These are phyloP conservation scores for Rousettus leschenaultii DNA, from an alignment of 2,113 vertebrate species.

Conservation along the genomic window DNA sequence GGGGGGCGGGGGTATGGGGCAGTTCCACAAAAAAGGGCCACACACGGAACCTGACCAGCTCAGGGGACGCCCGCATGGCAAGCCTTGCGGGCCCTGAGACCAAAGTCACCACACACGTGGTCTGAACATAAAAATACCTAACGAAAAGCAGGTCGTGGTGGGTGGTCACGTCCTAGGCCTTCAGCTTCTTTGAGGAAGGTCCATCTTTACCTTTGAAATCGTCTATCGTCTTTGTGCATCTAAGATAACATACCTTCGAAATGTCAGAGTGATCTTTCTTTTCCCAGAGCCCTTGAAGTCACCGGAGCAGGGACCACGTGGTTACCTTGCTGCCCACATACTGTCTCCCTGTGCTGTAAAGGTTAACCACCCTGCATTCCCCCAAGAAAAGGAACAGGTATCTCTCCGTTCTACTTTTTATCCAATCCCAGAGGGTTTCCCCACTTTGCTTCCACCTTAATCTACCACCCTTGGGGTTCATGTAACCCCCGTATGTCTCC, in stretches of 20 bases:
- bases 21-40: neutral
- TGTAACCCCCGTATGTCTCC: too few relatives aligned
- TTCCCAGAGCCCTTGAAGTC: too few relatives aligned
- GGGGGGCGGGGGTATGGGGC: fast-evolving
- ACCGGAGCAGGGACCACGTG: neutral
- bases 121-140: neutral
- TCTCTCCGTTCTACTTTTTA: neutral
- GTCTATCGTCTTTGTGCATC: neutral
- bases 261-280: neutral
- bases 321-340: neutral
- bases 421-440: neutral
- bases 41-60: neutral
- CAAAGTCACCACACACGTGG: too few relatives aligned
- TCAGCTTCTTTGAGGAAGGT: neutral
- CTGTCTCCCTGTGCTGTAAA: neutral
- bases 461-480: neutral
- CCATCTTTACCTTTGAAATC: neutral
- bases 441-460: neutral
- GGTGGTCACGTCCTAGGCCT: neutral
- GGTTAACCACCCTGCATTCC: neutral
- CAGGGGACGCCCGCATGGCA: neutral
- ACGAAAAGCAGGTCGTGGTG: neutral
- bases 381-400: fast-evolving
- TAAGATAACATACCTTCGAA: neutral
- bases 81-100: neutral